Evolutionary conservation across 2,797 vertebrate species (phyloP), one percentile per base, ranked within the genome.

Genomic region (Otolemur crassicaudatus): DNA sequence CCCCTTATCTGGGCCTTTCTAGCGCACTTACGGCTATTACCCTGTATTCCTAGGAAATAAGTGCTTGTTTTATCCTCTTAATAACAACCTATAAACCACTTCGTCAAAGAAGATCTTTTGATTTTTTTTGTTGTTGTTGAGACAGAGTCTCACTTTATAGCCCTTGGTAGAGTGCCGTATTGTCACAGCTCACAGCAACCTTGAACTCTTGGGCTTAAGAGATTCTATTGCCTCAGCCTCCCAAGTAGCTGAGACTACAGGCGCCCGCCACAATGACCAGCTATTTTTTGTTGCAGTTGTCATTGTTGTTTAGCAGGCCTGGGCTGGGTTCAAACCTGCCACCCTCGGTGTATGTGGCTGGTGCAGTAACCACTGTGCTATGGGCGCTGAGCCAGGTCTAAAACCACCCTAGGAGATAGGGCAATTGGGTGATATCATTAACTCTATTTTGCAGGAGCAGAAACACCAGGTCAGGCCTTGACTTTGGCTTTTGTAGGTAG

Each of bases 31-130:
- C 2, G 22, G 40, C 87, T 82, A 65, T n/a, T 81, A 63, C 65
- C 43, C 87, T 70, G 61, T 88, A 53, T 65, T 58, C 75, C 73
- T 29, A 29, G 43, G 53, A 86, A 90, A 80, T 61, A 90, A 95
- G 69, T 94, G 53, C 81, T 91, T 80, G 77, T 73, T 90, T 92
- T 67, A 86, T 86, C 77, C 82, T 90, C 63, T 94, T 92, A 77
- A 91, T 90, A 91, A 89, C 73, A 86, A 89, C 69, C 53, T 60
- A 73, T 25, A 73, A 53, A 56, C 23, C 63, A 80, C 96, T 94
- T 94, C 94, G 85, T 92, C 88, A 86, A 34, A 92, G 69, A 70
- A 91, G 46, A 73, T 70, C 77, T 91, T 65, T 82, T 34, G 69
- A 72, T 94, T 94, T 95, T 87, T 49, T 49, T 49, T 53, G 14